Percentiles rank a stretch among this genome's conserved stretches.
Evolutionary conservation across 2,113 vertebrate genomes (phyloP).

Genomic region (Pachyramphus minor): DNA sequence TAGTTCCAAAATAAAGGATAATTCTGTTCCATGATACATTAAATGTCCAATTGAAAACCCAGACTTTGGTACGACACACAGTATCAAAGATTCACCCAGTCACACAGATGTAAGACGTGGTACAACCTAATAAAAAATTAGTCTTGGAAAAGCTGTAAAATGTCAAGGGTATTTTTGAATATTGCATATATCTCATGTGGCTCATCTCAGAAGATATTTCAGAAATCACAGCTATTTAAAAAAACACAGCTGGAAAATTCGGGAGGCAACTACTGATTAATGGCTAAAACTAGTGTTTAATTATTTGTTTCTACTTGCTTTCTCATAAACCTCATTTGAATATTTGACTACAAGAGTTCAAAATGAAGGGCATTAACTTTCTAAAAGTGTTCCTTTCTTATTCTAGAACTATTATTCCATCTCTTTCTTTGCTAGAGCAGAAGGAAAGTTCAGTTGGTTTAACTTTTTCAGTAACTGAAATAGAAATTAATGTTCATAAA

Average conservation of each 20-base stretch:
- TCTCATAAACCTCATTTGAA: background rate
- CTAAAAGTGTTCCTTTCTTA: background rate
- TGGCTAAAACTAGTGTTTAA: background rate
- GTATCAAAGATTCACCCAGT: background rate
- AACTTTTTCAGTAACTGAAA: background rate
- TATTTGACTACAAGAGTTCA: background rate
- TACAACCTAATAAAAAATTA: background rate
- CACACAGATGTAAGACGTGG: background rate
- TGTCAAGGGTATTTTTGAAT: rapidly evolving
- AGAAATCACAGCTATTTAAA: background rate
- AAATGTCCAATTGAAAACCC: background rate
- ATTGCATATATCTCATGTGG: background rate
- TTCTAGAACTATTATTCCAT: background rate
- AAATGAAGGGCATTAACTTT: background rate
- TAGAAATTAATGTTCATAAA: background rate
- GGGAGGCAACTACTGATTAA: background rate
- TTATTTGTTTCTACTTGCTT: background rate
- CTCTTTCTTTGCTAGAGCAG: background rate
- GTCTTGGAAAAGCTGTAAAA: background rate
- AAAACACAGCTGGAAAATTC: background rate
- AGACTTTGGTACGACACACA: background rate
- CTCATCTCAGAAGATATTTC: background rate
- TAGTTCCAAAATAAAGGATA: background rate
- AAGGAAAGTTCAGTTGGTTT: background rate
- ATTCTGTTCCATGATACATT: background rate